Evolutionary conservation across 2,888 invertebrate genomes (phyloP).

Genomic region (Dioctria linearis): DNA sequence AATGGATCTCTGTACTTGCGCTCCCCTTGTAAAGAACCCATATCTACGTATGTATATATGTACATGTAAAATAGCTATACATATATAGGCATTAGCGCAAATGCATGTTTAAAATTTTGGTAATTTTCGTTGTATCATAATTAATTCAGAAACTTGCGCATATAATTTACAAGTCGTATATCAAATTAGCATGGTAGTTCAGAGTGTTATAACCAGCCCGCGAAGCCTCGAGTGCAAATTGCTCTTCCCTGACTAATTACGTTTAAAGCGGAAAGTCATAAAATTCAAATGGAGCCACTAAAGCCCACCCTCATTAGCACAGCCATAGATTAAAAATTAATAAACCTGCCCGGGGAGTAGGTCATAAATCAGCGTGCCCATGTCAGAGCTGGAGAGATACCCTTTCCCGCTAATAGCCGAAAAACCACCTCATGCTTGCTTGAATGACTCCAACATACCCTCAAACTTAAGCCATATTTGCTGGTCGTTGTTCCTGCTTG

Average conservation of each 20-base stretch:
- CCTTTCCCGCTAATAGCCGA: neutral
- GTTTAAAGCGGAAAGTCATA: constrained; percentile 27
- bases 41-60: too few relatives aligned
- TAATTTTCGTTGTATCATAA: too few relatives aligned
- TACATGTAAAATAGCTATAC: too few relatives aligned
- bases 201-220: too few relatives aligned
- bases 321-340: constrained; percentile 49
- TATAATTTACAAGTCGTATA: too few relatives aligned
- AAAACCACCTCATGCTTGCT: constrained; percentile 6
- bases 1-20: too few relatives aligned
- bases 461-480: neutral
- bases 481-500: neutral
- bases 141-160: too few relatives aligned
- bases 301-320: constrained; percentile 43
- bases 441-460: neutral
- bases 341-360: constrained; percentile 32
- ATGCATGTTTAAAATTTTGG: too few relatives aligned
- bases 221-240: neutral
- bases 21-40: too few relatives aligned
- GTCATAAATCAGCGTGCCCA: constrained; percentile 49
- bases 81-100: too few relatives aligned
- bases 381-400: neutral
- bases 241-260: constrained; percentile 18
- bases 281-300: constrained; percentile 30
- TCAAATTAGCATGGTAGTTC: too few relatives aligned